These are phyloP conservation scores for Anthopleura sola DNA, from an alignment of 64 coral and sea anemone species.

Conservation along the genomic window DNA sequence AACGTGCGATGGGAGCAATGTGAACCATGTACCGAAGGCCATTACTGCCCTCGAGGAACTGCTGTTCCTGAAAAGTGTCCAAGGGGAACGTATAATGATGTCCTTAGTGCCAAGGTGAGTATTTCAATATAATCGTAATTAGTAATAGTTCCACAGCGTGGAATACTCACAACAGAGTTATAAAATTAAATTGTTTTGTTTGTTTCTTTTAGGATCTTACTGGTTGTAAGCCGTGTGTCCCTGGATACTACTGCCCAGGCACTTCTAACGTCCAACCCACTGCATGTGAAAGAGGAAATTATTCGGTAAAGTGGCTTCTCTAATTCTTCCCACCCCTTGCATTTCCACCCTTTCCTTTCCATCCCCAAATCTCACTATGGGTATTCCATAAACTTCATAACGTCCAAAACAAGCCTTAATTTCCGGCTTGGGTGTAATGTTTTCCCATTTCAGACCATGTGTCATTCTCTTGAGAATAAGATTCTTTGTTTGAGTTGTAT, in stretches of 20 bases:
- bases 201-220: background rate
- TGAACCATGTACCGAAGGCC: conserved; percentile 72
- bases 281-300: conserved; percentile 79
- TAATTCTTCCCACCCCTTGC: too few relatives aligned
- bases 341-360: background rate
- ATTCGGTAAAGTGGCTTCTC: conserved; percentile 59
- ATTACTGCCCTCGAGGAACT: conserved; percentile 84
- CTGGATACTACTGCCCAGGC: conserved; percentile 85
- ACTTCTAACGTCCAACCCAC: conserved; percentile 63
- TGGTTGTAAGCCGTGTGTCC: conserved; percentile 87
- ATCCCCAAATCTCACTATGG: background rate
- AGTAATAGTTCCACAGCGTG: too few relatives aligned
- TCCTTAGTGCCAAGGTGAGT: conserved; percentile 63
- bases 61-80: conserved; percentile 77
- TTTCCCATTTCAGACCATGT: too few relatives aligned
- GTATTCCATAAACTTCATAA: too few relatives aligned
- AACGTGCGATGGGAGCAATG: conserved; percentile 80
- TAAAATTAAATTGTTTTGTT: background rate
- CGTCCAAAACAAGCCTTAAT: too few relatives aligned
- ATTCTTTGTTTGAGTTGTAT: too few relatives aligned
- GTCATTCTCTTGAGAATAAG: too few relatives aligned
- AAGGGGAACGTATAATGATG: conserved; percentile 79
- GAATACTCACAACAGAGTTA: too few relatives aligned
- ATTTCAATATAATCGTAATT: too few relatives aligned
- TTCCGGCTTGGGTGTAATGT: too few relatives aligned